Percentiles rank a stretch among this genome's conserved stretches.
These are phyloP conservation scores for Drosophila mauritiana DNA, from an alignment of 1,140 invertebrate genomes.

Conservation along the genomic window DNA sequence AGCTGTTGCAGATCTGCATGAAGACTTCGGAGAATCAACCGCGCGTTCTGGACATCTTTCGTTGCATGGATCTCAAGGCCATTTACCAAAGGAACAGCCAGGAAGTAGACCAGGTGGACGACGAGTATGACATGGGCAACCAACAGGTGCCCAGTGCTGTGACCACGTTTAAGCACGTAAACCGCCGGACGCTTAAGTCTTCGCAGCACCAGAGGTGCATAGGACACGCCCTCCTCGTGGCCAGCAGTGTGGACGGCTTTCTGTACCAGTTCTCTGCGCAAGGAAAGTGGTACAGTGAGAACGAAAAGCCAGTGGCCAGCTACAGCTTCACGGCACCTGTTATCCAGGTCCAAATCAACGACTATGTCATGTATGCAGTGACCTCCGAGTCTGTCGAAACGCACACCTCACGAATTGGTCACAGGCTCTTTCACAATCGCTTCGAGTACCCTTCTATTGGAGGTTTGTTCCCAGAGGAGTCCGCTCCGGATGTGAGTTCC, in stretches of 20 bases:
- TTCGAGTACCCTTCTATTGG: slow-evolving; percentile 80
- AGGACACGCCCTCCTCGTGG: slow-evolving; percentile 72
- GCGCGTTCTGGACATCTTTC: slow-evolving; percentile 71
- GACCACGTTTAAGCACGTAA: slow-evolving; percentile 76
- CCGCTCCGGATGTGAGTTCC: slow-evolving; percentile 87
- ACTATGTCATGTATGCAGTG: slow-evolving; percentile 90
- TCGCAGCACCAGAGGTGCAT: slow-evolving; percentile 71
- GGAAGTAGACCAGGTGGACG: slow-evolving; percentile 51
- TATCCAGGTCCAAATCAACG: slow-evolving; percentile 88
- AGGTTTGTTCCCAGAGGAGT: slow-evolving; percentile 82
- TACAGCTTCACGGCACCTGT: slow-evolving; percentile 91
- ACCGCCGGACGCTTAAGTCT: slow-evolving; percentile 74
- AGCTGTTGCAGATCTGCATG: slow-evolving; percentile 80
- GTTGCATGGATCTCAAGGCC: slow-evolving; percentile 79
- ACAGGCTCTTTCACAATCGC: slow-evolving; percentile 85
- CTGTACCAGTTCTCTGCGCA: slow-evolving; percentile 81
- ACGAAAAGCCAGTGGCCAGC: slow-evolving; percentile 78
- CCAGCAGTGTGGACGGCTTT: slow-evolving; percentile 80
- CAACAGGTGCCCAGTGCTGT: slow-evolving; percentile 79
- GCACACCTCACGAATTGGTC: slow-evolving; percentile 89
- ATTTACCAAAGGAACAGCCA: slow-evolving; percentile 73
- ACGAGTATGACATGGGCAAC: slow-evolving; percentile 82
- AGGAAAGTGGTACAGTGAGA: slow-evolving; percentile 83
- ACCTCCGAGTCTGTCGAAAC: slow-evolving; percentile 92
- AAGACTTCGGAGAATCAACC: slow-evolving; percentile 68